Percentiles rank a stretch among this genome's conserved stretches.
phyloP scores from a whole-genome alignment of 2,113 vertebrate genomes.

The Dipodomys ordii region DNA sequence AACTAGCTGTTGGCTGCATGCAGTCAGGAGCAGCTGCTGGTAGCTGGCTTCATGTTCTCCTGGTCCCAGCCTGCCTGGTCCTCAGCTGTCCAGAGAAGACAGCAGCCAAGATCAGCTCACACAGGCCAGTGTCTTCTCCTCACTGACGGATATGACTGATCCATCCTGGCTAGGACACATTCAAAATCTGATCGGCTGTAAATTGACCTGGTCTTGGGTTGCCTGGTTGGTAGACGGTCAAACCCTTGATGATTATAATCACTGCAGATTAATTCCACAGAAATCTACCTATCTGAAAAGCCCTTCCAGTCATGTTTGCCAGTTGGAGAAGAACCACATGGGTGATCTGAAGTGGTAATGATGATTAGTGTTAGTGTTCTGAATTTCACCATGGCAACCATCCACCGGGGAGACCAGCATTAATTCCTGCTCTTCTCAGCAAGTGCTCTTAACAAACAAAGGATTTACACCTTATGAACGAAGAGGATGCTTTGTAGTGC shows the following conservation, averaged over 20 bases:
- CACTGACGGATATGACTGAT: not conserved
- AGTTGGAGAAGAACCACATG: not conserved
- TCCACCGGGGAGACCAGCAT: not conserved
- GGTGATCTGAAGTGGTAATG: not conserved
- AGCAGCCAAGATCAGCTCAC: not conserved
- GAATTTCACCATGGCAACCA: not conserved
- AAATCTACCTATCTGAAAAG: not conserved
- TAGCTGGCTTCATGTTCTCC: not conserved
- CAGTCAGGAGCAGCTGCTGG: rapidly evolving
- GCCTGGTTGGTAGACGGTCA: not conserved
- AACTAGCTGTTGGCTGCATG: not conserved
- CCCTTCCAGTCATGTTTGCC: not conserved
- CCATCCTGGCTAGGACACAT: not conserved
- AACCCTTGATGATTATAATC: not conserved
- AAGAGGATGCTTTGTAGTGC: not conserved
- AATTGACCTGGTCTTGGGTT: not conserved
- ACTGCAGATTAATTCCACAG: not conserved
- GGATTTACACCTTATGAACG: not conserved
- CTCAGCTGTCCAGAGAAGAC: not conserved
- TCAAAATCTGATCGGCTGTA: rapidly evolving
- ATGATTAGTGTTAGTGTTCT: slow-evolving; percentile 2
- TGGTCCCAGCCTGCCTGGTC: not conserved
- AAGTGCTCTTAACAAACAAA: not conserved
- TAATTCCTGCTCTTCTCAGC: not conserved
- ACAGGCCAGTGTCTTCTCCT: not conserved